Conservation (phyloP, 2,888 invertebrate genomes). For the Invenusta paracnida region DNA sequence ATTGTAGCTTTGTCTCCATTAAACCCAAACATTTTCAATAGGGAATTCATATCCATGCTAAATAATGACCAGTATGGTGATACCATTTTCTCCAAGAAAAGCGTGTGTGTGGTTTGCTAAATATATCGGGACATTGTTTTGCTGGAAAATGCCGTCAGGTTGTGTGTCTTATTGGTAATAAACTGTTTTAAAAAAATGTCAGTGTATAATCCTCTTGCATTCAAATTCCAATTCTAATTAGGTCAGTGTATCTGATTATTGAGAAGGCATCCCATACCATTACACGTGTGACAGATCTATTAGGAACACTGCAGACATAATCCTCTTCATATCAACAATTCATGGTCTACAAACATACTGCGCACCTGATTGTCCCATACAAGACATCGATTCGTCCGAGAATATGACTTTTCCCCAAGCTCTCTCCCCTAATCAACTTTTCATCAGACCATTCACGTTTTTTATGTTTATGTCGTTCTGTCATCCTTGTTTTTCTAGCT, state of each 20-base stretch:
- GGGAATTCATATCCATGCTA: not conserved
- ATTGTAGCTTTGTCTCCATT: not conserved
- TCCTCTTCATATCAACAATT: not conserved
- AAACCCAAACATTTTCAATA: not conserved
- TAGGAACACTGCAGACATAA: not conserved
- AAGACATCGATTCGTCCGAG: not conserved
- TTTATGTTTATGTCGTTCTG: not conserved
- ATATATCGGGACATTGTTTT: not conserved
- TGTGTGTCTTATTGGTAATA: not conserved
- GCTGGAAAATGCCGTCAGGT: not conserved
- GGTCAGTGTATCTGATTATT: not conserved
- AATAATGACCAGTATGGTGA: not conserved
- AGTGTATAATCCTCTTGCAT: not conserved
- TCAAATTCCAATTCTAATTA: not conserved
- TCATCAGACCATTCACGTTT: not conserved
- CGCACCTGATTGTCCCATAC: not conserved
- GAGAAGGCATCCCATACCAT: not conserved
- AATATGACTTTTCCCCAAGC: not conserved
- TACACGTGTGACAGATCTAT: not conserved
- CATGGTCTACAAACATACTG: not conserved
- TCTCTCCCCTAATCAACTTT: not conserved
- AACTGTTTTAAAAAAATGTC: not conserved
- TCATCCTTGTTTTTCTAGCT: not conserved
- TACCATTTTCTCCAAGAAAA: not conserved
- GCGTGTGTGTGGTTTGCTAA: not conserved